Evolutionary conservation across 1,140 invertebrate species (phyloP), one percentile per base, ranked within the genome.

Genomic region (Euwallacea similis): DNA sequence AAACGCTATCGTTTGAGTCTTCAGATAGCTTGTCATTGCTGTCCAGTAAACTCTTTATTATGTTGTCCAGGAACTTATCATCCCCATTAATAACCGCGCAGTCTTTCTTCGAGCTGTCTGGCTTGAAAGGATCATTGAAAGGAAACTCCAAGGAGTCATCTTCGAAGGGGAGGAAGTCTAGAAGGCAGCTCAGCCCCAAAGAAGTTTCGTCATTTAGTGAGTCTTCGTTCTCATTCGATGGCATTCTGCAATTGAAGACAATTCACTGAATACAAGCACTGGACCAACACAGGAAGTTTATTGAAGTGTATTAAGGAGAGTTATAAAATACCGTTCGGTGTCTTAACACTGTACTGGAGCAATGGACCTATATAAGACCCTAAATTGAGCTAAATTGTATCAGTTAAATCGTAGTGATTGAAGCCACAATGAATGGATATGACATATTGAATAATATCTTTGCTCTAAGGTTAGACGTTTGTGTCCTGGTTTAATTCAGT

Each of bases 61-160:
- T 74, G 42, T 64, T 74, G 42, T 76, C 73, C 11, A 76, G 53
- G 42, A 75, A 75, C 47, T 75, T 75, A 44, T 76, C 75, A 42
- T 76, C 75, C 43, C 73, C 71, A 41, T 74, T 76, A 11, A 76
- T 59, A 2, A 61, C 69, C 7, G 55, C 13, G 47, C 67, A 66
- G 21, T 33, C 21, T 4, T 8, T 76, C 67, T 21, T 70, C 64
- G 43, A 2, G 44, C 33, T 6, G n/a, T 46, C 21, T 58, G 44
- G 7, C 15, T 46, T 62, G 43, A 16, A 58, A 60, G 7, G 50
- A 42, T 67, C 62, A 42, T 41, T 59, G 66, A 64, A 66, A 53
- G 55, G 42, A 41, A 63, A 71, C 33, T 67, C 72, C 7, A 65
- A 53, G 13, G 69, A 63, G 15, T 75, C 72, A 21, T 69, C 72